Percentiles rank a stretch among this genome's conserved stretches.
phyloP scores from a whole-genome alignment of 1,140 invertebrate genomes.

The Anoplolepis gracilipes region DNA sequence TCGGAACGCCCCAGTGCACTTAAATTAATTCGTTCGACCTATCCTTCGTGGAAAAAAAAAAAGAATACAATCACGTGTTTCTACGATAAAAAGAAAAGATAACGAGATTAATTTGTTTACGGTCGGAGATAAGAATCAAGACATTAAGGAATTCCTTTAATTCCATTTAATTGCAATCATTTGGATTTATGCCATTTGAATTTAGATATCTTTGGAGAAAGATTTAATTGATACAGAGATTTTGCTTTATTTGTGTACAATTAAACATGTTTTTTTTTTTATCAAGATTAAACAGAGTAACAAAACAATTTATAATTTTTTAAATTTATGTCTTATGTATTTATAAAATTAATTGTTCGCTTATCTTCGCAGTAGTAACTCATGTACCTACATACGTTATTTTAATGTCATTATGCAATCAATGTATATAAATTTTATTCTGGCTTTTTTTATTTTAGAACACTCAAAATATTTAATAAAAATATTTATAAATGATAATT shows the following conservation, averaged over 20 bases:
- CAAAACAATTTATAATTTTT: too few relatives aligned
- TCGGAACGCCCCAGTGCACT: slow-evolving; percentile 59
- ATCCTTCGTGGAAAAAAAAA: background rate
- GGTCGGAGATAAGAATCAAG: background rate
- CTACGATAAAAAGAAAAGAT: background rate
- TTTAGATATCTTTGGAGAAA: background rate
- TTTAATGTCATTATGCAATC: too few relatives aligned
- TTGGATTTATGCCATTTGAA: background rate
- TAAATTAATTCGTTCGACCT: slow-evolving; percentile 54
- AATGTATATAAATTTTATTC: too few relatives aligned
- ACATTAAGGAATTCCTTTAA: background rate
- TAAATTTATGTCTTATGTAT: too few relatives aligned
- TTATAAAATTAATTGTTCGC: too few relatives aligned
- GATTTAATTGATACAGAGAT: background rate
- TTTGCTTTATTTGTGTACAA: background rate
- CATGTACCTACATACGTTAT: too few relatives aligned
- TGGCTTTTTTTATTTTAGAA: too few relatives aligned
- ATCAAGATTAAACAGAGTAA: background rate
- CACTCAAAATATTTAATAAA: too few relatives aligned
- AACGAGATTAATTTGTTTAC: slow-evolving; percentile 24
- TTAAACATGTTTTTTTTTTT: background rate
- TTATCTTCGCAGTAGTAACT: too few relatives aligned
- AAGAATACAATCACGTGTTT: background rate
- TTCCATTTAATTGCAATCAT: background rate
- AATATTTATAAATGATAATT: too few relatives aligned